Evolutionary conservation across 2,888 invertebrate genomes (phyloP), one percentile per base, ranked within the genome.

Genomic region (Sphinx pinastri): DNA sequence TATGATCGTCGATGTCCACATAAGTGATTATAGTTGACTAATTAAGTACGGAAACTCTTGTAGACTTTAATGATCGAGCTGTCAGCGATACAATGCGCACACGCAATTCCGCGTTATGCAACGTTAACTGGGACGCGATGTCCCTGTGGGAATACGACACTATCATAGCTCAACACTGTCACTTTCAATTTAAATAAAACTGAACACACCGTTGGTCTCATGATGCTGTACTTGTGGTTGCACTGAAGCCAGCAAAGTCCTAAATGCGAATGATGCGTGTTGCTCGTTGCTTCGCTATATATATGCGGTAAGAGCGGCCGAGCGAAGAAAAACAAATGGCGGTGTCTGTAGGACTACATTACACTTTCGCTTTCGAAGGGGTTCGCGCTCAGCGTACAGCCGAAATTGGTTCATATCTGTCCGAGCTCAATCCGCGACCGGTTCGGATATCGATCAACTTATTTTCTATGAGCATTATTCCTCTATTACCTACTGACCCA

Each of bases 221-320:
- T 94, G 94, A 93, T 93, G 94, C 94, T 92, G 86, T 82, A 82
- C 85, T 87, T 82, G 87, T 86, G 93, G 90, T 89, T 94, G 94
- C 94, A 94, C 94, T 94, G 94, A 93, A 94, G 94, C 81, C 92
- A 90, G 87, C 85, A 89, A 88, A 85, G 91, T 93, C 91, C 94
- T 93, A 93, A 94, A 93, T 93, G 93, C 89, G 94, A 94, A 91
- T 94, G 94, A 94, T 94, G 93, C 91, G 88, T 89, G 91, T 80
- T 87, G 81, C 82, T 85, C 79, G 84, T 81, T 77, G 85, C 89
- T 84, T 86, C 89, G 92, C 86, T 91, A 91, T 94, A 94, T 94
- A 94, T 94, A 94, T 90, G 87, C 87, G 79, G 86, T 82, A 90
- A 85, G 90, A 91, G 92, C 88, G 92, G 85, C 90, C 86, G 92